phyloP scores from a whole-genome alignment of 2,113 vertebrate species.

The cat (Felis catus) region F.catus_Fca126_mat1.0 CM031415.1:188271501-188272000 shows the following conservation, averaged over 20 bases:
- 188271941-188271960: not conserved
- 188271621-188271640: not conserved
- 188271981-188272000: not conserved
- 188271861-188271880: not conserved
- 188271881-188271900: not conserved
- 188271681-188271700: not conserved
- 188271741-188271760: not conserved
- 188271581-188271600: not conserved
- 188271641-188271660: not conserved
- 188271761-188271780: not conserved
- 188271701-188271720: not conserved
- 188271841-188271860: not conserved
- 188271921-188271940: not conserved
- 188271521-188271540: not conserved
- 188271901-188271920: not conserved
- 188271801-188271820: not conserved
- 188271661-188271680: not conserved
- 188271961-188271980: not conserved
- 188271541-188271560: not conserved
- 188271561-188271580: not conserved
- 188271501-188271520: not conserved
- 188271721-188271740: not conserved
- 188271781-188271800: not conserved
- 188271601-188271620: not conserved
- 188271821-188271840: not conserved